These are phyloP conservation scores for Synergus itoensis DNA, from an alignment of 2,888 invertebrate species.

Conservation along the genomic window DNA sequence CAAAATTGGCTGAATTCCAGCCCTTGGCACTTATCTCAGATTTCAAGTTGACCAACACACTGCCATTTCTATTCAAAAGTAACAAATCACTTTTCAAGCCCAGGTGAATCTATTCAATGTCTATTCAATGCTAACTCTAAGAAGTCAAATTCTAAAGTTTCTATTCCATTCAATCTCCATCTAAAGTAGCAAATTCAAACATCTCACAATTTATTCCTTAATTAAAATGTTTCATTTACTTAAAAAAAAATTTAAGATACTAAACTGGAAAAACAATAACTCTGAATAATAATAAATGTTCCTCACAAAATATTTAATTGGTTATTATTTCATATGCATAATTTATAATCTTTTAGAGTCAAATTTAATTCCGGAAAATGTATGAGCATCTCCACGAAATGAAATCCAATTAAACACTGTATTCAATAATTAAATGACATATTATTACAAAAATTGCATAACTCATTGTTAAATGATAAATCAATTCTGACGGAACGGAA, in stretches of 20 bases:
- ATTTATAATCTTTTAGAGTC: not conserved
- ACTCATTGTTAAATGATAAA: not conserved
- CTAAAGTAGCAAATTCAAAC: conserved; percentile 1
- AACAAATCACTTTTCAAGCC: conserved; percentile 5
- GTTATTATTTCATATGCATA: not conserved
- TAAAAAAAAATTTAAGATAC: not conserved
- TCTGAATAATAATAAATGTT: no score
- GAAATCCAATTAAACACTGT: not conserved
- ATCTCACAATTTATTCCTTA: not conserved
- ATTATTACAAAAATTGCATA: not conserved
- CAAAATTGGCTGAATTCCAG: conserved; percentile 22
- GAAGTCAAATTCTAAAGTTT: conserved; percentile 21
- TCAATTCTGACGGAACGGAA: not conserved
- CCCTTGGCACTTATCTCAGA: not conserved
- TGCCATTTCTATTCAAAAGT: conserved; percentile 1
- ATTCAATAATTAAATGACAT: not conserved
- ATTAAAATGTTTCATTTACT: not conserved
- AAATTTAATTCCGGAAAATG: not conserved
- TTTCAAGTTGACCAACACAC: conserved; percentile 13
- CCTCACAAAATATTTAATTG: no score
- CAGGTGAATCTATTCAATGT: conserved; percentile 15
- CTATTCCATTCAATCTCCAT: conserved; percentile 23
- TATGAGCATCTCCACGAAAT: not conserved
- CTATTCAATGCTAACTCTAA: not conserved
- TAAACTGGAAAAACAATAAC: not conserved